Evolutionary conservation across 2,113 vertebrate species (phyloP).

Genomic region (Cheilinus undulatus): DNA sequence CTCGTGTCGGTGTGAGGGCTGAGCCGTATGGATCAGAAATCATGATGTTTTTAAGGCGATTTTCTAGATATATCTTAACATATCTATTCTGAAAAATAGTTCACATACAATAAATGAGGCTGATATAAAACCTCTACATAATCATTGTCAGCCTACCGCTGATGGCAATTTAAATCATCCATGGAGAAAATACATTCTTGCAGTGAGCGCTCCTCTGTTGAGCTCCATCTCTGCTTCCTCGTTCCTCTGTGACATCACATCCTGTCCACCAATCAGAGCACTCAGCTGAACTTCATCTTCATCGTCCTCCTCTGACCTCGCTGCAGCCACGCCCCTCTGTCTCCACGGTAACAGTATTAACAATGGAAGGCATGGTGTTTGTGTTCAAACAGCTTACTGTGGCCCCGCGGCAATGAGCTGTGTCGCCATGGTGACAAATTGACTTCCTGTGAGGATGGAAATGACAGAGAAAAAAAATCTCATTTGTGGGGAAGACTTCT

Average conservation of each 20-base stretch:
- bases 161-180: too few relatives aligned
- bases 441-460: constrained; percentile 41
- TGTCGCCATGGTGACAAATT: constrained; percentile 54
- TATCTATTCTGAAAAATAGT: too few relatives aligned
- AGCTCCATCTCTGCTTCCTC: not conserved
- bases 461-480: not conserved
- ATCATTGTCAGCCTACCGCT: too few relatives aligned
- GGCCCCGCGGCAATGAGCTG: constrained; percentile 12
- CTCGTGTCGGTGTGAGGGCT: too few relatives aligned
- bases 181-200: too few relatives aligned
- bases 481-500: constrained; percentile 16
- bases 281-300: not conserved
- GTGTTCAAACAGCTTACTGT: constrained; percentile 8
- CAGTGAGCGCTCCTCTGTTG: too few relatives aligned
- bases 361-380: not conserved
- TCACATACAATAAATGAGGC: too few relatives aligned
- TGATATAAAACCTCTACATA: too few relatives aligned
- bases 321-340: not conserved
- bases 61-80: too few relatives aligned
- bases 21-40: too few relatives aligned
- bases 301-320: not conserved
- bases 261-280: not conserved
- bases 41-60: too few relatives aligned
- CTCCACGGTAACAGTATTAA: constrained; percentile 8
- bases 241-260: not conserved